Conservation (phyloP, 2,113 vertebrate genomes). For the Myiagra hebetior region DNA sequence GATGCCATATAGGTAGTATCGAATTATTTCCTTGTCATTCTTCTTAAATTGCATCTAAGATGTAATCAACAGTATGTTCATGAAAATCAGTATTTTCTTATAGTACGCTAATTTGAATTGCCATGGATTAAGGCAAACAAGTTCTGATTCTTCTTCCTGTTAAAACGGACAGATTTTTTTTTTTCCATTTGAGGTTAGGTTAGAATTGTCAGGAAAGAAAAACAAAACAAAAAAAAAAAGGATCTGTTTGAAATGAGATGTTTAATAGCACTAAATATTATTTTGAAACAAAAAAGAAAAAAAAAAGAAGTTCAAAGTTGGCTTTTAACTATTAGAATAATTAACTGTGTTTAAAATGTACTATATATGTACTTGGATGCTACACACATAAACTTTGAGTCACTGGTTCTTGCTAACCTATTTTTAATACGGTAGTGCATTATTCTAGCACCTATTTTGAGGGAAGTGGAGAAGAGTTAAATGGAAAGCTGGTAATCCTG, state of each 20-base stretch:
- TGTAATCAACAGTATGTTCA: neutral
- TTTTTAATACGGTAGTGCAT: neutral
- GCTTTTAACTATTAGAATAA: neutral
- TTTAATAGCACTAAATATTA: neutral
- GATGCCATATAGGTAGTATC: neutral
- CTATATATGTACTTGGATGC: neutral
- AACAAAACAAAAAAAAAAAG: neutral
- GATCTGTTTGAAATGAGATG: neutral
- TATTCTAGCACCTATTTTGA: neutral
- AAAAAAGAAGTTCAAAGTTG: neutral
- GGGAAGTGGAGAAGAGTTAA: neutral
- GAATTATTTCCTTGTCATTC: neutral
- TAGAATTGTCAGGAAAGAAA: neutral
- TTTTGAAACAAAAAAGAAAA: neutral
- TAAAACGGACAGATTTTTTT: neutral
- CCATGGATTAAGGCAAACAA: neutral
- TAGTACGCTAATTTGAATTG: neutral
- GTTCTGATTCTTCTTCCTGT: neutral
- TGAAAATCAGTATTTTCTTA: neutral
- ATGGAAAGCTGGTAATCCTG: neutral
- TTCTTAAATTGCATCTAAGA: neutral
- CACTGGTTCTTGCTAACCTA: neutral
- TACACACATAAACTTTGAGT: neutral
- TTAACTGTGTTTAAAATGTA: neutral
- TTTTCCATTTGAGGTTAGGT: neutral